Evolutionary conservation across 2,888 invertebrate species (phyloP).

Genomic region (Girardia tigrina): DNA sequence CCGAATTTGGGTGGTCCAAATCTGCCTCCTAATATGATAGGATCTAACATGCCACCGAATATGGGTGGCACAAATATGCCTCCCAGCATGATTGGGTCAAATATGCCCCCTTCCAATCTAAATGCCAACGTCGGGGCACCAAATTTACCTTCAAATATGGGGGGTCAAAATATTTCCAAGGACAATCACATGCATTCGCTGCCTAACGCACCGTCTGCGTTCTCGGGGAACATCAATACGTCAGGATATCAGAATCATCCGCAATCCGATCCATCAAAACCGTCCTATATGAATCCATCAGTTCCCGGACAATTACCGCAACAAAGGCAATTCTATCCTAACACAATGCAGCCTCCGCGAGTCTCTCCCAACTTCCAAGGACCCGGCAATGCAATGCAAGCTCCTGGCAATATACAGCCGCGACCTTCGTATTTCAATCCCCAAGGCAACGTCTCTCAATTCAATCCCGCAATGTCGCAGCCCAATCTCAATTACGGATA

Average conservation of each 20-base stretch:
- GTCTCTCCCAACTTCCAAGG: not conserved
- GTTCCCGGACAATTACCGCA: not conserved
- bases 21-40: not conserved
- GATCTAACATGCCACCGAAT: not conserved
- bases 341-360: not conserved
- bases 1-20: not conserved
- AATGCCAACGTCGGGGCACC: not conserved
- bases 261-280: too few species aligned
- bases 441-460: not conserved
- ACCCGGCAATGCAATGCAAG: not conserved
- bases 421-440: not conserved
- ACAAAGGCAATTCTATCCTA: not conserved
- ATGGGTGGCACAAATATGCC: not conserved
- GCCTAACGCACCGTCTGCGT: not conserved
- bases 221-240: not conserved
- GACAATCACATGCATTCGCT: not conserved
- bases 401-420: not conserved
- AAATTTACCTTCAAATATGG: not conserved
- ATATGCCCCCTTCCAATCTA: not conserved
- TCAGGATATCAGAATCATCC: too few species aligned
- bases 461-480: slow-evolving; percentile 7
- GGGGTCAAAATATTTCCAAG: not conserved
- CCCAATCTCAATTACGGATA: not conserved
- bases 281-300: too few species aligned
- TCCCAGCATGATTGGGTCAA: not conserved